Base-by-base conservation (phyloP, 2,113 vertebrate species). In the Anhinga rufa region DNA sequence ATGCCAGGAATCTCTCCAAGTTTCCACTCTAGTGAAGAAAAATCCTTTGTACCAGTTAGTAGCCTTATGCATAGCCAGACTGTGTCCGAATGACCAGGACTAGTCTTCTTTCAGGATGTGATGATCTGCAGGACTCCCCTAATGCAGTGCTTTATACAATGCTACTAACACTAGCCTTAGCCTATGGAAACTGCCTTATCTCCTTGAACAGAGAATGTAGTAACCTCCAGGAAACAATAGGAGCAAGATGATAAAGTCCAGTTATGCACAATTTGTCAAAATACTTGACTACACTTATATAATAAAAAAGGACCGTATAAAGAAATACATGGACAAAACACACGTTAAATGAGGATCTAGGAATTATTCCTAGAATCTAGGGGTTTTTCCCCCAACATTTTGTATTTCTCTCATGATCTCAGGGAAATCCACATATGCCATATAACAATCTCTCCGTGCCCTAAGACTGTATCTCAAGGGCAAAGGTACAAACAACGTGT, bases 171-270 rank as follows among this genome's bases (percentile, higher is more conserved):
- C 34, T 34, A 38, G 36, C 31, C 84, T 79, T 83, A 55, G 82
- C 65, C 71, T 97, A 83, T 11, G 24, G 88, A 96, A 94, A 92
- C 32, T 95, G 71, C 68, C 80, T 91, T 91, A 94, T 82, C 68
- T 85, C 64, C 90, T 84, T 84, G 44, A 75, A 72, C 77, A 83
- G 68, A 90, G 83, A 90, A 81, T 38, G 17, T 48, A 84, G 80
- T 78, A 84, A 46, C 51, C 32, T 91, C 64, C 62, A 93, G 71
- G 65, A 77, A 90, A 90, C 44, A 86, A 54, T 4, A 79, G 74
- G 38, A 96, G 71, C 81, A 80, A 69, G 92, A 90, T 85, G 10
- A 54, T 96, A 87, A 95, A 82, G 52, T 91, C 78, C 48, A 61
- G 70, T 93, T 93, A 69, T 28, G 52, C 74, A 92, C 60, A 86